Conservation (phyloP, 2,888 invertebrate species). For the Gymnocheta viridis region DNA sequence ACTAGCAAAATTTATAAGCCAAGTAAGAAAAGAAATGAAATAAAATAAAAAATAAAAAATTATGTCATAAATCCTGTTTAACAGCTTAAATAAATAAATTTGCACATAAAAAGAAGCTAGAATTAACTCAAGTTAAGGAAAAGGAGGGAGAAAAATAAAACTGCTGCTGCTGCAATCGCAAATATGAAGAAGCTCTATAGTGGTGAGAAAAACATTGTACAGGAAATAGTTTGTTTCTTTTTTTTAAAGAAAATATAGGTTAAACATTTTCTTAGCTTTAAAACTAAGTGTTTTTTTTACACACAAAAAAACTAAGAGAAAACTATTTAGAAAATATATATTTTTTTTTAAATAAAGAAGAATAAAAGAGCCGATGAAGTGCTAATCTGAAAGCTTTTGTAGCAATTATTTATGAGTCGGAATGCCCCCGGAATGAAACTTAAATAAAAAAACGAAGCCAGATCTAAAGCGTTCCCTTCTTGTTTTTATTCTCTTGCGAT, state of each 20-base stretch:
- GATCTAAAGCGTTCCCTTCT: background rate
- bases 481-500: background rate
- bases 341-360: background rate
- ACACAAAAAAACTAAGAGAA: conserved; percentile 2
- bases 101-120: conserved; percentile 48
- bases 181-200: conserved; percentile 8
- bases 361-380: background rate
- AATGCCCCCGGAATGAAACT: too few species aligned
- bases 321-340: background rate
- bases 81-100: conserved; percentile 62
- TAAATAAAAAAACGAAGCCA: too few species aligned
- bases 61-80: conserved; percentile 68
- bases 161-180: conserved; percentile 32
- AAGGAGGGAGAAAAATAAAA: conserved; percentile 17
- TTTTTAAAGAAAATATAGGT: conserved; percentile 55
- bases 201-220: conserved; percentile 43
- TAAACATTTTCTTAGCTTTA: conserved; percentile 50
- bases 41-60: conserved; percentile 48
- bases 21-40: conserved; percentile 10
- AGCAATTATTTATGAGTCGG: too few species aligned
- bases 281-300: conserved; percentile 11
- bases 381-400: too few species aligned
- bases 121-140: conserved; percentile 31
- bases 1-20: conserved; percentile 32
- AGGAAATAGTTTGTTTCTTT: conserved; percentile 47